phyloP scores from a whole-genome alignment of 2,113 vertebrate species.

The Martes martes region DNA sequence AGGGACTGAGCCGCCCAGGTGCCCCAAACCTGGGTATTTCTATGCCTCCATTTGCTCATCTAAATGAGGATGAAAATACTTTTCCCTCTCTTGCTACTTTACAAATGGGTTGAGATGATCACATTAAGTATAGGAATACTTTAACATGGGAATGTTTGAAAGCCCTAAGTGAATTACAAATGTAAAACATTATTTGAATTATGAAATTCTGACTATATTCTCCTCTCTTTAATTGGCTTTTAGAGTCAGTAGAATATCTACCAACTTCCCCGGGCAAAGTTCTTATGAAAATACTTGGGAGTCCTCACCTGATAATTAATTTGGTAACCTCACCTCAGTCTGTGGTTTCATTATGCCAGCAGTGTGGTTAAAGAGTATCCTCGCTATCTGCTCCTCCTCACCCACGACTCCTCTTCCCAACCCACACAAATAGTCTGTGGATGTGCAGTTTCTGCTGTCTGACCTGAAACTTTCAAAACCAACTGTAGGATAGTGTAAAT shows the following conservation, averaged over 20 bases:
- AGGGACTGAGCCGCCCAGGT: no score
- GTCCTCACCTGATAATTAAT: not conserved
- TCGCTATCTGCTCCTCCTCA: not conserved
- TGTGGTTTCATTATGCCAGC: not conserved
- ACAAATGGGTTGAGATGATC: not conserved
- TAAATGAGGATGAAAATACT: not conserved
- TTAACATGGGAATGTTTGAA: not conserved
- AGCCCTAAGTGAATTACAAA: not conserved
- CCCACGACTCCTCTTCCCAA: not conserved
- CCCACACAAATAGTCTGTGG: not conserved
- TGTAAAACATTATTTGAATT: not conserved
- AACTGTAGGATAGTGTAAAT: not conserved
- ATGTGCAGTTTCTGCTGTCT: not conserved
- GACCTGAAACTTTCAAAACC: not conserved
- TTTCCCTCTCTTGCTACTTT: not conserved
- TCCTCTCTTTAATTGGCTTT: not conserved
- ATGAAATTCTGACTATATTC: not conserved
- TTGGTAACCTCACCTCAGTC: not conserved
- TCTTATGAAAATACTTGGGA: slow-evolving; percentile 20
- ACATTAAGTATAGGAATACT: not conserved
- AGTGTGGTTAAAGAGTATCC: not conserved
- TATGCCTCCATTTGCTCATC: not conserved
- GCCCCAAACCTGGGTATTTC: not conserved
- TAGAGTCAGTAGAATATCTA: not conserved
- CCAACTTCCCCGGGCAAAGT: not conserved